Evolutionary conservation across 2,797 vertebrate genomes (phyloP).

Genomic region (Apogon talboti): DNA sequence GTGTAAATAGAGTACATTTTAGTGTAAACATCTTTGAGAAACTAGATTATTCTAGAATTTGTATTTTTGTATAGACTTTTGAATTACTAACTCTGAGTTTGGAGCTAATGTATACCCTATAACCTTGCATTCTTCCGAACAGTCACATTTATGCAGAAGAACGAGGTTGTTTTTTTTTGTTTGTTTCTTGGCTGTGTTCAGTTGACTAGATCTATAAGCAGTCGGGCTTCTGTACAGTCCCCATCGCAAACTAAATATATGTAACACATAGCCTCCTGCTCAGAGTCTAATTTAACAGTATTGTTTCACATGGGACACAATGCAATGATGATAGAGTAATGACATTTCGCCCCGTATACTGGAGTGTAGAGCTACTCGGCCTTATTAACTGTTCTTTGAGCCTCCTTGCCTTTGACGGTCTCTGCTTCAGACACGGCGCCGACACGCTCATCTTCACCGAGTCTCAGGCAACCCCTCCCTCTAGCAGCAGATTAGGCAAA

Average conservation of each 20-base stretch:
- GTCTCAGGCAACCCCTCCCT: slow-evolving; percentile 42
- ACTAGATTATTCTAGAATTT: slow-evolving; percentile 85
- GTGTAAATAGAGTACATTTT: slow-evolving; percentile 82
- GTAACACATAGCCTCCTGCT: slow-evolving; percentile 53
- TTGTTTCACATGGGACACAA: slow-evolving; percentile 74
- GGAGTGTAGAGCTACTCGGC: slow-evolving; percentile 68
- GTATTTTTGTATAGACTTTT: slow-evolving; percentile 88
- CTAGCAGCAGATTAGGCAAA: slow-evolving; percentile 40
- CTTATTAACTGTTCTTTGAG: slow-evolving; percentile 69
- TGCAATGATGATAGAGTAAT: slow-evolving; percentile 69
- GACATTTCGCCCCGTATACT: slow-evolving; percentile 56
- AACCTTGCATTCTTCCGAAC: slow-evolving; percentile 46
- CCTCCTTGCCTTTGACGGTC: slow-evolving; percentile 71
- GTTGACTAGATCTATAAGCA: slow-evolving; percentile 54
- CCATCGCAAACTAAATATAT: slow-evolving; percentile 54
- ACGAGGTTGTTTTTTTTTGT: slow-evolving; percentile 31
- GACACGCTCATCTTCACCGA: slow-evolving; percentile 26
- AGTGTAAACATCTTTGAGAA: slow-evolving; percentile 77
- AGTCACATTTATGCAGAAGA: slow-evolving; percentile 68
- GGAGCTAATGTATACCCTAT: slow-evolving; percentile 58
- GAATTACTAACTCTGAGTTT: slow-evolving; percentile 75
- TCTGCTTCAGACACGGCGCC: slow-evolving; percentile 55
- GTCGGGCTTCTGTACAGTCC: slow-evolving; percentile 68
- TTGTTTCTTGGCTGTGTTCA: slow-evolving; percentile 44
- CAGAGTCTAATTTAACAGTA: slow-evolving; percentile 69